Evolutionary conservation across 2,797 vertebrate species (phyloP).

Genomic region (Alosa sapidissima): DNA sequence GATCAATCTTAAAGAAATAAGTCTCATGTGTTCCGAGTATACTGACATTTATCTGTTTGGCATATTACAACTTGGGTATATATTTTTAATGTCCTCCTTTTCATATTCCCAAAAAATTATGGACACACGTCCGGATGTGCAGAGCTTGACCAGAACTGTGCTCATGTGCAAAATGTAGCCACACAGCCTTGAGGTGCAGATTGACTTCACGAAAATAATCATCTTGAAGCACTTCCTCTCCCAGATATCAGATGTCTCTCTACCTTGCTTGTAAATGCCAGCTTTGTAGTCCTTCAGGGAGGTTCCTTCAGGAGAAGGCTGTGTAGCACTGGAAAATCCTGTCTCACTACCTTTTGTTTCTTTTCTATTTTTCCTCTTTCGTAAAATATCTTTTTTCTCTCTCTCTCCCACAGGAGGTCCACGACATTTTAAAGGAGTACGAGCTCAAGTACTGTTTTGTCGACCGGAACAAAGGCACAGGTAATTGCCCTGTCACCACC

Average conservation of each 20-base stretch:
- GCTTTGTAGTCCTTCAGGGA: slow-evolving; percentile 6
- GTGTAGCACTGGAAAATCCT: slow-evolving; percentile 16
- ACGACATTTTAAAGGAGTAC: slow-evolving; percentile 91
- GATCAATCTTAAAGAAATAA: not conserved
- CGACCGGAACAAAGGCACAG: slow-evolving; percentile 98
- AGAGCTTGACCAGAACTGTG: not conserved
- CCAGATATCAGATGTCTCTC: slow-evolving; percentile 13
- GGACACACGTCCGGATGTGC: not conserved
- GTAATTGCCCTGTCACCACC: slow-evolving; percentile 70
- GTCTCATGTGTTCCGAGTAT: not conserved
- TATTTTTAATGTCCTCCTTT: not conserved
- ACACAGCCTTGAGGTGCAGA: not conserved
- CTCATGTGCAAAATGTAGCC: not conserved
- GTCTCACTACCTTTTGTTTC: not conserved
- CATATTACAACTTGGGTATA: not conserved
- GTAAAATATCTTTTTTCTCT: slow-evolving; percentile 21
- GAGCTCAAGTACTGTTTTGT: slow-evolving; percentile 98
- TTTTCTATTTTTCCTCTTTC: slow-evolving; percentile 21
- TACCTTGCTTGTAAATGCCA: not conserved
- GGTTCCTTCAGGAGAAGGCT: not conserved
- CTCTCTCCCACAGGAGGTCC: slow-evolving; percentile 83
- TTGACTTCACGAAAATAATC: not conserved
- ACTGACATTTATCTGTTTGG: not conserved
- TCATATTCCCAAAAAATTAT: not conserved
- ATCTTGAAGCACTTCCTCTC: not conserved